Evolutionary conservation across 2,797 vertebrate species (phyloP).

Genomic region (Nyctalus aviator): DNA sequence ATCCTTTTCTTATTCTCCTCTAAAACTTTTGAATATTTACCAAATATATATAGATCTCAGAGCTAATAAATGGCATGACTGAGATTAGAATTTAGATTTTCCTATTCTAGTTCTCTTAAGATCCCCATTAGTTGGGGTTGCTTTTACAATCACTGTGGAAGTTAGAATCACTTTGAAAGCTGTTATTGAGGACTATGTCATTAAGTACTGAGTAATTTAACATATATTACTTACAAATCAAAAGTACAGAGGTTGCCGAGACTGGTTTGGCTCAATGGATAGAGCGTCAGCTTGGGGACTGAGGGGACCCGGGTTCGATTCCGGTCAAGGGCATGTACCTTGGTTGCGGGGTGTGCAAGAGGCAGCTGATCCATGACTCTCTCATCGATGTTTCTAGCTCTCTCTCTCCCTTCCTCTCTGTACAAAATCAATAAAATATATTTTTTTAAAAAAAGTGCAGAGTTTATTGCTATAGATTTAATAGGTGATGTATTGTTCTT

Average conservation of each 20-base stretch:
- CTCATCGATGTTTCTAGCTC: no score
- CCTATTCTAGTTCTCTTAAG: not conserved
- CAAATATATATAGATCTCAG: not conserved
- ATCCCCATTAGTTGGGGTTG: not conserved
- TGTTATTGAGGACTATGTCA: not conserved
- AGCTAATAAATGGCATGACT: not conserved
- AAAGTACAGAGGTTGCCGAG: not conserved
- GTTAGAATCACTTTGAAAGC: not conserved
- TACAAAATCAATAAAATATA: no score
- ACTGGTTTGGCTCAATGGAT: no score
- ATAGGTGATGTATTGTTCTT: not conserved
- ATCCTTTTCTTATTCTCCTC: constrained; percentile 20
- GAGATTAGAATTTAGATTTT: not conserved
- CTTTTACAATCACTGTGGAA: constrained; percentile 14
- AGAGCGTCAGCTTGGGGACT: no score
- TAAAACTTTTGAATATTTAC: constrained; percentile 21
- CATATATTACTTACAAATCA: not conserved
- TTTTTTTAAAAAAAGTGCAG: no score
- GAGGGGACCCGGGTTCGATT: no score
- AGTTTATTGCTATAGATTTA: constrained; percentile 18
- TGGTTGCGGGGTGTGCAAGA: no score
- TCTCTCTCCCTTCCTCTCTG: no score
- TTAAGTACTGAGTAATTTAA: constrained; percentile 15
- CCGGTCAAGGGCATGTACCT: no score
- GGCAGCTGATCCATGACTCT: no score